A percentile compares a stretch with the other conserved stretches of the same genome.
phyloP scores from a whole-genome alignment of 2,888 invertebrate genomes.

The Miltochrista miniata region DNA sequence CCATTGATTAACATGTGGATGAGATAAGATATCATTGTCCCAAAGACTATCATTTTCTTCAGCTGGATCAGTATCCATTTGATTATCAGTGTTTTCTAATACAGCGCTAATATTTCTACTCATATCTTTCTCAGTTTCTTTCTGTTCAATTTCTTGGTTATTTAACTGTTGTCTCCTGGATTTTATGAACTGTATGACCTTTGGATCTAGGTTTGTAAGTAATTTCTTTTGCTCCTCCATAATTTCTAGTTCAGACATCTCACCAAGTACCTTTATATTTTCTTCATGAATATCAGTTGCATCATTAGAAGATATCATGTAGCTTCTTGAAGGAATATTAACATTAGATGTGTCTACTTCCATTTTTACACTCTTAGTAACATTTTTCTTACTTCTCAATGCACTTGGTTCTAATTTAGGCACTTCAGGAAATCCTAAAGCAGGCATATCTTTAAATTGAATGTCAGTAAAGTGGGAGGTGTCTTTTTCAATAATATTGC shows the following conservation, averaged over 20 bases:
- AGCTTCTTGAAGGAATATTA: conserved; percentile 68
- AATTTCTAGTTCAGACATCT: conserved; percentile 90
- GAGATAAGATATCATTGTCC: conserved; percentile 83
- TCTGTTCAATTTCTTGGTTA: conserved; percentile 8
- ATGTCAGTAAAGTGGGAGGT: conserved; percentile 37
- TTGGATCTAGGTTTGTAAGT: conserved; percentile 85
- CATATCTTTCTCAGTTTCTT: conserved; percentile 4
- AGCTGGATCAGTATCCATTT: conserved; percentile 52
- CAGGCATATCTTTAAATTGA: conserved; percentile 54
- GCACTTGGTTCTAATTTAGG: conserved; percentile 61
- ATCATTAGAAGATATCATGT: conserved; percentile 73
- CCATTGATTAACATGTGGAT: conserved; percentile 88
- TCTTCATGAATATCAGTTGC: conserved; percentile 87
- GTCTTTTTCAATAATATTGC: conserved; percentile 84
- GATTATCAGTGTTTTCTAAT: conserved; percentile 28
- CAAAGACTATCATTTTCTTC: conserved; percentile 57
- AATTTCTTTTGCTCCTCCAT: conserved; percentile 88
- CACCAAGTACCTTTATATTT: conserved; percentile 86
- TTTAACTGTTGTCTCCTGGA: conserved; percentile 47
- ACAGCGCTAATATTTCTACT: conserved; percentile 5
- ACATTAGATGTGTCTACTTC: conserved; percentile 48
- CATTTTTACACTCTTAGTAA: conserved; percentile 40
- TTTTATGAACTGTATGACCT: conserved; percentile 86
- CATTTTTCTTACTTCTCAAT: conserved; percentile 46
- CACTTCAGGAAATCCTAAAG: conserved; percentile 79